Evolutionary conservation across 2,888 invertebrate species (phyloP).

Genomic region (Gastrophysa polygoni): DNA sequence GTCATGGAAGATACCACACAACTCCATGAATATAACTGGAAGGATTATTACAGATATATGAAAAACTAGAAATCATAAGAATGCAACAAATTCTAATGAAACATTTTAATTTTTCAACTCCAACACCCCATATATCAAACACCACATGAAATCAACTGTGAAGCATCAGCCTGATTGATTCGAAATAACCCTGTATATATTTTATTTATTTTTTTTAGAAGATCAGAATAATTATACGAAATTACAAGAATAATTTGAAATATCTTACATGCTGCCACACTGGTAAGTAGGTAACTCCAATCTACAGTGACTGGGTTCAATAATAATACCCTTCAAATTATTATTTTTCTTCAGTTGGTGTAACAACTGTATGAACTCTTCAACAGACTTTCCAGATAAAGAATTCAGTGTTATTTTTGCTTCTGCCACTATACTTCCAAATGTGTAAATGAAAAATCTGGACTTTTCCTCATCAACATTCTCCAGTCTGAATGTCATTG

Average conservation of each 20-base stretch:
- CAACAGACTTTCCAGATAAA: conserved; percentile 51
- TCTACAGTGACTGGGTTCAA: conserved; percentile 57
- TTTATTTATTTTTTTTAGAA: too few relatives aligned
- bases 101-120: too few relatives aligned
- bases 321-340: conserved; percentile 52
- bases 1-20: too few relatives aligned
- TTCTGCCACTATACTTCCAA: conserved; percentile 51
- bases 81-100: too few relatives aligned
- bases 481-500: conserved; percentile 53
- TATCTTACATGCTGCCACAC: conserved; percentile 24
- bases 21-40: too few relatives aligned
- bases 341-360: conserved; percentile 52
- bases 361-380: conserved; percentile 53
- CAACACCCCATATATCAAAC: too few relatives aligned
- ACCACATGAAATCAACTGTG: too few relatives aligned
- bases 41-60: too few relatives aligned
- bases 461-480: conserved; percentile 49
- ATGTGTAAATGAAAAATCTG: conserved; percentile 50
- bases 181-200: too few relatives aligned
- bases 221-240: too few relatives aligned
- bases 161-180: too few relatives aligned
- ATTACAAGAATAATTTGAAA: not conserved
- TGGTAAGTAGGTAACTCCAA: conserved; percentile 42
- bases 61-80: too few relatives aligned
- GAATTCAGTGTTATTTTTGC: conserved; percentile 53